Conservation (phyloP, 1,140 invertebrate genomes). For the Euura lappo region DNA sequence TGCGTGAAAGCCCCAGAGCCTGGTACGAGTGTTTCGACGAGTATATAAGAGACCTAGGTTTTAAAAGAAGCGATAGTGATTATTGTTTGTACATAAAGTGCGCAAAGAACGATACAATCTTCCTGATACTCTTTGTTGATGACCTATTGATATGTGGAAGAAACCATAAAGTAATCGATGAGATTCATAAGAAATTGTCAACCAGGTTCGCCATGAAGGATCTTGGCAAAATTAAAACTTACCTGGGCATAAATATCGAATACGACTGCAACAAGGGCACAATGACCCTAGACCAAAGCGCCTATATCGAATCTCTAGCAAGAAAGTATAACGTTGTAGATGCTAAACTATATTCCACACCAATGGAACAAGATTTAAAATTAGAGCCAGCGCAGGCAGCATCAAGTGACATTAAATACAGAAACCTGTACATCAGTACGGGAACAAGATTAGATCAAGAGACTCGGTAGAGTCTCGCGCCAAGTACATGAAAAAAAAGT, state of each 20-base stretch:
- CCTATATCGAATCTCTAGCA: constrained; percentile 18
- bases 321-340: constrained; percentile 18
- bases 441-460: background rate
- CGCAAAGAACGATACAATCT: constrained; percentile 4
- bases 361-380: constrained; percentile 16
- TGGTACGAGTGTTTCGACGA: constrained; percentile 26
- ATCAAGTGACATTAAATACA: constrained; percentile 13
- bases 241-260: background rate
- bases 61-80: constrained; percentile 10
- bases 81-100: background rate
- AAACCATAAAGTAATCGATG: constrained; percentile 5
- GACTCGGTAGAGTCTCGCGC: too few species aligned
- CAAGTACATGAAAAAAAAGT: too few species aligned
- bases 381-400: constrained; percentile 7
- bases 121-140: constrained; percentile 20
- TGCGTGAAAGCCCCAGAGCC: constrained; percentile 16
- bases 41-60: constrained; percentile 9
- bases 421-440: constrained; percentile 15
- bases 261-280: constrained; percentile 8
- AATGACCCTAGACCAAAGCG: constrained; percentile 2
- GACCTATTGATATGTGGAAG: constrained; percentile 20
- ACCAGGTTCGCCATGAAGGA: constrained; percentile 25
- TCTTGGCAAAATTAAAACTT: constrained; percentile 19
- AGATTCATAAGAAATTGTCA: constrained; percentile 13
- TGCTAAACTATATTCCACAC: constrained; percentile 6